phyloP scores from a whole-genome alignment of 2,797 vertebrate genomes.

The Sphenopsis melanotis region DNA sequence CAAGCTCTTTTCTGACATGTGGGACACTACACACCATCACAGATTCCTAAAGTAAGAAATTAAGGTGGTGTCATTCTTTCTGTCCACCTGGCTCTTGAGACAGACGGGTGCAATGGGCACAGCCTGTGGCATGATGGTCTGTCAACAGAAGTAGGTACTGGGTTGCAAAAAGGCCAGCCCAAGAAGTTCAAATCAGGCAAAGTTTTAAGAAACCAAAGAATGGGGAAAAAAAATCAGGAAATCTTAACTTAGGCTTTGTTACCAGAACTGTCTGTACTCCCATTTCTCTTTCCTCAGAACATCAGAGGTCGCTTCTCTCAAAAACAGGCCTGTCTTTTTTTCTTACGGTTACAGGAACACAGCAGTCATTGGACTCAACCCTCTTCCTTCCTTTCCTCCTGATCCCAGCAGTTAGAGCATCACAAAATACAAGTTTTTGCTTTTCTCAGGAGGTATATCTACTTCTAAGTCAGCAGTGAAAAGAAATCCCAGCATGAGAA shows the following conservation, averaged over 20 bases:
- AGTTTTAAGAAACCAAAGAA: not conserved
- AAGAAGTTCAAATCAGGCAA: not conserved
- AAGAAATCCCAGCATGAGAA: not conserved
- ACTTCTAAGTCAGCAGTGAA: not conserved
- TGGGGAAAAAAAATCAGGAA: not conserved
- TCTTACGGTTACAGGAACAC: not conserved
- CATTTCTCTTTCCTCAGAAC: not conserved
- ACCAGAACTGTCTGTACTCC: not conserved
- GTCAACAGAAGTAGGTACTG: not conserved
- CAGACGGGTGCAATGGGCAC: rapidly evolving
- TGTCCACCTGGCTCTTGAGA: not conserved
- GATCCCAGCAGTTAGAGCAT: not conserved
- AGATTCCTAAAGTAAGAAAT: not conserved
- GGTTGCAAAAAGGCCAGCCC: not conserved
- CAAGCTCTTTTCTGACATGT: not conserved
- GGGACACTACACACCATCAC: not conserved
- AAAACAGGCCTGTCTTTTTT: not conserved
- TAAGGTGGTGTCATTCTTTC: not conserved
- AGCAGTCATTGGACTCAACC: not conserved
- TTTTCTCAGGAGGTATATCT: not conserved
- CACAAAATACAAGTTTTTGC: not conserved
- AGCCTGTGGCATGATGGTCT: not conserved
- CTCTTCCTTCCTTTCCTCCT: not conserved
- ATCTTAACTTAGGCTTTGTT: not conserved
- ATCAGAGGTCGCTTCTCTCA: not conserved